A percentile compares a stretch with the other conserved stretches of the same genome.
Evolutionary conservation across 1,140 invertebrate genomes (phyloP).

Genomic region (Trypoxylus dichotomus): DNA sequence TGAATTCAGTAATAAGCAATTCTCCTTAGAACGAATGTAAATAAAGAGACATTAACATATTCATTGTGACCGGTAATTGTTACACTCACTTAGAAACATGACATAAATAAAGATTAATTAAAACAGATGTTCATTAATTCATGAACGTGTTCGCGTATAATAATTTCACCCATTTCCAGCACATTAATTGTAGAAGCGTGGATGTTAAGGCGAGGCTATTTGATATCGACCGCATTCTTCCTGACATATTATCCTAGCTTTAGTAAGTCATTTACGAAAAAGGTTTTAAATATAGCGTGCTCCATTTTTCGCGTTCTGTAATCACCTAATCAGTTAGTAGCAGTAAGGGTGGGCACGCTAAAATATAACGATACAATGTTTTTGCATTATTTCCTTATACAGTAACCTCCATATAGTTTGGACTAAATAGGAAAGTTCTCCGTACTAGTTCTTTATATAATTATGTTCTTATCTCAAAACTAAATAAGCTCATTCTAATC

Average conservation of each 20-base stretch:
- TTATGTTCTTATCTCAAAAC: too few species aligned
- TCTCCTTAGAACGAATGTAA: background rate
- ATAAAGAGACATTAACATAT: background rate
- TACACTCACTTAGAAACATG: background rate
- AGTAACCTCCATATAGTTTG: too few species aligned
- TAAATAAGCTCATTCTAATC: too few species aligned
- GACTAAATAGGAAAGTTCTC: too few species aligned
- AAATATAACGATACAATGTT: background rate
- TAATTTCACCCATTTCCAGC: background rate
- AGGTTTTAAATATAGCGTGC: background rate
- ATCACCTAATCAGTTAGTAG: background rate
- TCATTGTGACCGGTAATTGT: background rate
- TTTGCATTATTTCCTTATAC: background rate
- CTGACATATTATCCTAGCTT: background rate
- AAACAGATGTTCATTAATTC: background rate
- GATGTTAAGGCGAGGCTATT: background rate
- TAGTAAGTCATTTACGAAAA: background rate
- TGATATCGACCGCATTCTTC: background rate
- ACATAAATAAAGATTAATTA: background rate
- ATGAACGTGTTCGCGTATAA: background rate
- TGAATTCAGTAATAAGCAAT: background rate
- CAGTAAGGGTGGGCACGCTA: background rate
- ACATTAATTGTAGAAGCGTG: background rate
- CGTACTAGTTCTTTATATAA: too few species aligned
- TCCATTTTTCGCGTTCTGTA: background rate